Conservation (phyloP, 2,113 vertebrate genomes). For the Chamaea fasciata region DNA sequence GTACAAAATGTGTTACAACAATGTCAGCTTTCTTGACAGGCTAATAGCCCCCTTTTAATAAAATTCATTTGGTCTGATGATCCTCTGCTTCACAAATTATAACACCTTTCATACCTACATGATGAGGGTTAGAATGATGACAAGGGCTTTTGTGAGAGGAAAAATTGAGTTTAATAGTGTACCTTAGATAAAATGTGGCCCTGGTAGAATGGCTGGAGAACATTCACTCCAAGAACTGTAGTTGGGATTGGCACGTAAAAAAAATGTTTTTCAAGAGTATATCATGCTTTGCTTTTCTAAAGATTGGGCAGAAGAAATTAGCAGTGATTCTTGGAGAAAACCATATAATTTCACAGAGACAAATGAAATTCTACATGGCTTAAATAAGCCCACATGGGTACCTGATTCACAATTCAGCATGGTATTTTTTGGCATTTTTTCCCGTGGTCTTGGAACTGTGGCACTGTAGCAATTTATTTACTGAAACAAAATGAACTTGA, state of each 20-base stretch:
- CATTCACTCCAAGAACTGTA: not conserved
- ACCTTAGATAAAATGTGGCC: not conserved
- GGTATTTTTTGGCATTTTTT: not conserved
- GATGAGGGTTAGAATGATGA: not conserved
- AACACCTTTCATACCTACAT: not conserved
- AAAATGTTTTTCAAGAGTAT: not conserved
- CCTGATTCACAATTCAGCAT: not conserved
- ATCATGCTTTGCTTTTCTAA: not conserved
- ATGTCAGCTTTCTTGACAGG: not conserved
- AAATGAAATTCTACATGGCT: not conserved
- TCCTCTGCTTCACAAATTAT: not conserved
- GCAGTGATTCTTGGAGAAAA: not conserved
- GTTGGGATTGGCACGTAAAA: not conserved
- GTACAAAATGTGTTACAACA: not conserved
- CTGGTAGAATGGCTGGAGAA: not conserved
- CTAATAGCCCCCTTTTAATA: not conserved
- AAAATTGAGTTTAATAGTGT: not conserved
- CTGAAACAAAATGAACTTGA: not conserved
- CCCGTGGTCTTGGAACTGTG: not conserved
- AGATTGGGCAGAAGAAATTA: not conserved
- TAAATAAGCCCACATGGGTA: not conserved
- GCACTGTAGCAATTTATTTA: not conserved
- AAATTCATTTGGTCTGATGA: not conserved
- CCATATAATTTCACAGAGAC: not conserved
- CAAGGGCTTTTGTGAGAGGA: not conserved